Base-by-base conservation (phyloP, 53 echinoderm and acorn worm species). In the Holothuria leucospilota region DNA sequence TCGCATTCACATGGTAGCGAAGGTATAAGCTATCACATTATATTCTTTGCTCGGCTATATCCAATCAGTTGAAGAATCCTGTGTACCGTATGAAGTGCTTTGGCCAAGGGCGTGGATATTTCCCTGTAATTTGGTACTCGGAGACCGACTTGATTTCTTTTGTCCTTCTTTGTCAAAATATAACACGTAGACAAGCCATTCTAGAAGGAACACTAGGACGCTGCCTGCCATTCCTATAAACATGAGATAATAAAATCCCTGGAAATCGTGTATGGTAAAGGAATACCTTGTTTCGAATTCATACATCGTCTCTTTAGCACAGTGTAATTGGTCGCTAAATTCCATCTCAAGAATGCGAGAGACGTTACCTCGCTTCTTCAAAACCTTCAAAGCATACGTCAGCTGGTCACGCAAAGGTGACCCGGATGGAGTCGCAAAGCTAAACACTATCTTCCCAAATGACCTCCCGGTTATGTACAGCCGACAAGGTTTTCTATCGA, bases 371-470 rank as follows among this genome's bases (percentile, higher is more conserved):
- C 92, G 68, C 11, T 28, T 70, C 51, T 77, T 82, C 78, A 96
- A 88, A 29, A 89, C 87, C 15, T 75, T 64, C 39, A 96, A 67
- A 63, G 91, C 93, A 79, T 91, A 96, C 20, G 94, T 89, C 23
- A 96, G 86, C 46, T 96, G 96, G 66, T 96, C 96, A 0, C 96
- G 91, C 14, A 96, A 91, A 8, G 96, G 96, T 5, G 96, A 96
- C 52, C 96, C 96, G 3, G 94, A 94, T 29, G 92, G 94, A 9
- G 87, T 87, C 25, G 96, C 96, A 29, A 96, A 83, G 23, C 94
- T 85, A 51, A 88, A 94, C 79, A 84, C 86, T 14, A 94, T 93
- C 86, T 90, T 96, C 39, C 93, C 94, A 25, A 94, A 87, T 41
- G 93, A 86, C 13, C 85, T 89, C 4, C 94, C 96, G 8, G 88